phyloP scores from a whole-genome alignment of 2,797 vertebrate species.

The Ctenosaura bakeri region DNA sequence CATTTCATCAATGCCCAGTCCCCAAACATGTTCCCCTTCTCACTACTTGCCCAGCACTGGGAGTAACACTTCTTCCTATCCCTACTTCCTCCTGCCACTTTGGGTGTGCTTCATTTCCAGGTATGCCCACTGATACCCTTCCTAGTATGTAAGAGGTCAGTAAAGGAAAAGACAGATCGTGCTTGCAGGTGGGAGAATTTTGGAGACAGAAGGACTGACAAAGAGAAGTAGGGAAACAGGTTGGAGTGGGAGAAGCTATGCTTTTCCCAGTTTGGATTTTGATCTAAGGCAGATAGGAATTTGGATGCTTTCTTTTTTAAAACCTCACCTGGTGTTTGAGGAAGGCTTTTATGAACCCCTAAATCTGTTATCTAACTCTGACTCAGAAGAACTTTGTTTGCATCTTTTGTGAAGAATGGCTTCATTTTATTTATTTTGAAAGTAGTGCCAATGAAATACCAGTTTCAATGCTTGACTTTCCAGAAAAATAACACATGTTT shows the following conservation, averaged over 20 bases:
- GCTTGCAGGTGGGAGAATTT: background rate
- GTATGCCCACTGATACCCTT: background rate
- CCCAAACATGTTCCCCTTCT: background rate
- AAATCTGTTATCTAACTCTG: background rate
- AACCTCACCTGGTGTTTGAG: background rate
- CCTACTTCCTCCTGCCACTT: background rate
- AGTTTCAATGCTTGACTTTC: background rate
- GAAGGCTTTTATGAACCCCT: background rate
- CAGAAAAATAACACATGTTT: background rate
- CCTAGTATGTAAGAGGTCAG: too few relatives aligned
- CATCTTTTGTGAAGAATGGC: background rate
- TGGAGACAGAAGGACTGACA: background rate
- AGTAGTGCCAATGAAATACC: background rate
- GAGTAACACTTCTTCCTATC: background rate
- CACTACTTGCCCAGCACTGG: background rate
- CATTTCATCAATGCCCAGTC: background rate
- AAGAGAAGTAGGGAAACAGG: background rate
- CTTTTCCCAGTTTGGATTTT: background rate
- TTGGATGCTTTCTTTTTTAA: background rate
- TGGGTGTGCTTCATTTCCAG: background rate
- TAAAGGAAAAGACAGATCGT: background rate
- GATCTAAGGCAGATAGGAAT: background rate
- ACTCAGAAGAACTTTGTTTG: background rate
- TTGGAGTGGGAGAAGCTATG: background rate
- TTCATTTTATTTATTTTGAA: background rate